phyloP scores from a whole-genome alignment of 2,113 vertebrate genomes.

The Tupaia tana region DNA sequence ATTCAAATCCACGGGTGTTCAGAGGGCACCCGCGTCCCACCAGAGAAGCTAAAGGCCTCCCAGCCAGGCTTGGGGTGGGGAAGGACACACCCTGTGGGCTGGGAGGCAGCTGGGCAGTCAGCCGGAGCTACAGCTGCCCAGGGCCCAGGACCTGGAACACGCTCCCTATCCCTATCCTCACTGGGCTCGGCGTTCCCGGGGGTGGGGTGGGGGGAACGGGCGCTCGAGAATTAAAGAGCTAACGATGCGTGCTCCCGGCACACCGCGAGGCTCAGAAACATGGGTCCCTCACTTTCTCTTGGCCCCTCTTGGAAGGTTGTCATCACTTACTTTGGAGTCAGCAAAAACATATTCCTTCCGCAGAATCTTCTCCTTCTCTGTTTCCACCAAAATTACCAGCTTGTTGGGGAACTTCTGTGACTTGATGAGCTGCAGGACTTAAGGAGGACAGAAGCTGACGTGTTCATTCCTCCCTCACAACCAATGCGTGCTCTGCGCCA shows the following conservation, averaged over 20 bases:
- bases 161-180: too few relatives aligned
- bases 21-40: background rate
- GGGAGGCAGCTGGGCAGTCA: background rate
- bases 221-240: background rate
- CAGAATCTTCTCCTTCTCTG: conserved; percentile 95
- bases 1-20: background rate
- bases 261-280: background rate
- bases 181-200: background rate
- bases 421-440: conserved; percentile 97
- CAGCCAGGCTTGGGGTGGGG: background rate
- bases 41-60: background rate
- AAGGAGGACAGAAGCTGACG: background rate
- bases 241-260: fast-evolving
- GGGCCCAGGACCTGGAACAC: background rate
- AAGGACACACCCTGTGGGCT: fast-evolving
- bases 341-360: conserved; percentile 96
- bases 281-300: background rate
- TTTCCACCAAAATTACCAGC: conserved; percentile 93
- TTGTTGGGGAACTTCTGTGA: conserved; percentile 95
- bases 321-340: conserved; percentile 92
- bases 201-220: fast-evolving
- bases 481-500: fast-evolving
- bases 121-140: background rate
- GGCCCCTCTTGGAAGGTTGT: background rate
- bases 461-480: too few relatives aligned